Evolutionary conservation across 1,140 invertebrate genomes (phyloP).

Genomic region (Drosophila gunungcola): DNA sequence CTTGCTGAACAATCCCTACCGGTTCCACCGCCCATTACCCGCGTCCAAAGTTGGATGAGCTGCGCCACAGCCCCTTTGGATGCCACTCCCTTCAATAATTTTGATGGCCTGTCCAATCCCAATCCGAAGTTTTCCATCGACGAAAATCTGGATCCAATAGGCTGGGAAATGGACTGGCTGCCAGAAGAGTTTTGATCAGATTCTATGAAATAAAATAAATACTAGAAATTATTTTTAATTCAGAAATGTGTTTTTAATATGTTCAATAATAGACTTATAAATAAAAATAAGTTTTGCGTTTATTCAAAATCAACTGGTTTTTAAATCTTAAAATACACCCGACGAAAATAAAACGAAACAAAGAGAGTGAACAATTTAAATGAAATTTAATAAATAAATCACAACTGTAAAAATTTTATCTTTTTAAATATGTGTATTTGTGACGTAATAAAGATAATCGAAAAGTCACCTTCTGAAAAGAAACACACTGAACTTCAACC

Average conservation of each 20-base stretch:
- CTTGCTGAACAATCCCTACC: background rate
- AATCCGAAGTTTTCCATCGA: background rate
- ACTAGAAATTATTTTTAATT: background rate
- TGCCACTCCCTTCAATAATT: background rate
- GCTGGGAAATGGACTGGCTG: slow-evolving; percentile 3
- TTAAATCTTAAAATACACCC: too few relatives aligned
- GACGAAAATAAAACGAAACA: too few relatives aligned
- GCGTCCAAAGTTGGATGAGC: background rate
- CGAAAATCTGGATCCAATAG: background rate
- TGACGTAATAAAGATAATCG: background rate
- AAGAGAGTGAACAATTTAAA: too few relatives aligned
- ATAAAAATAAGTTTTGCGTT: background rate
- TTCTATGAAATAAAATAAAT: background rate
- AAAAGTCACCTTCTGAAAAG: background rate
- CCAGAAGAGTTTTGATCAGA: slow-evolving; percentile 10
- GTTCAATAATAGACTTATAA: background rate
- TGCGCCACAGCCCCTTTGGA: slow-evolving; percentile 1
- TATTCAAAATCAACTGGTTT: too few relatives aligned
- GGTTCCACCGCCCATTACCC: slow-evolving; percentile 7
- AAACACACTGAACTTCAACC: background rate
- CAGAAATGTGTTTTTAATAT: background rate
- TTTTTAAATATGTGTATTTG: background rate
- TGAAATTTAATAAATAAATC: too few relatives aligned
- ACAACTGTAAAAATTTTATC: too few relatives aligned
- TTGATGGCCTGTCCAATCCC: background rate